Evolutionary conservation across 2,888 invertebrate genomes (phyloP).

Genomic region (Melangyna quadrimaculata): DNA sequence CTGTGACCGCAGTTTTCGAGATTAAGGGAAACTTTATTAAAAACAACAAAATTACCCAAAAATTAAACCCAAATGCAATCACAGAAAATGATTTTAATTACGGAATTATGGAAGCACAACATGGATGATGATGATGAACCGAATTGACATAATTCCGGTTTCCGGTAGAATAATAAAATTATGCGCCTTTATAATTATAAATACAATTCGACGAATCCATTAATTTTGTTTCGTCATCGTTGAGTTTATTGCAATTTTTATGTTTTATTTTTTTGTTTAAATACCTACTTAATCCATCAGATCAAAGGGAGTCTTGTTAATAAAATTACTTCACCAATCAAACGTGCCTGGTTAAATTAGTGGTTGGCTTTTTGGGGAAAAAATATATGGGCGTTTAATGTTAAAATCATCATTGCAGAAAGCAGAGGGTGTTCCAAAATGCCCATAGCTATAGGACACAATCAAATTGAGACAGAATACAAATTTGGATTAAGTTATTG

Average conservation of each 20-base stretch:
- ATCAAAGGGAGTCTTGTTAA: conserved; percentile 33
- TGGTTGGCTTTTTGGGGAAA: conserved; percentile 28
- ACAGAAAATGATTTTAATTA: conserved; percentile 41
- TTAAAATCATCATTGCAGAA: no score
- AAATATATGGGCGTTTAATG: background rate
- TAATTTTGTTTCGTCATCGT: background rate
- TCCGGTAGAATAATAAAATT: conserved; percentile 35
- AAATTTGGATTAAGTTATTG: background rate
- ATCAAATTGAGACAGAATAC: background rate
- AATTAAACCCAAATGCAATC: conserved; percentile 20
- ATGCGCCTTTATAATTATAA: background rate
- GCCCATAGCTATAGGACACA: no score
- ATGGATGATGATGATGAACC: conserved; percentile 23
- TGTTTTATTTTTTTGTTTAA: conserved; percentile 5
- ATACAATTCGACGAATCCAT: conserved; percentile 16
- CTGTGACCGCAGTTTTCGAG: no score
- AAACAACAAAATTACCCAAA: background rate
- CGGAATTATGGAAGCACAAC: conserved; percentile 5
- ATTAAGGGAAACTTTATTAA: background rate
- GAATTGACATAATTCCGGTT: conserved; percentile 26
- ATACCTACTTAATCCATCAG: conserved; percentile 45
- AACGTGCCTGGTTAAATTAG: conserved; percentile 37
- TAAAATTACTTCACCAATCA: conserved; percentile 49
- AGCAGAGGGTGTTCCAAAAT: no score
- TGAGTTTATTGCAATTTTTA: no score